Percentiles rank a stretch among this genome's conserved stretches.
phyloP scores from a whole-genome alignment of 2,888 invertebrate genomes.

The Metallyticus violacea region DNA sequence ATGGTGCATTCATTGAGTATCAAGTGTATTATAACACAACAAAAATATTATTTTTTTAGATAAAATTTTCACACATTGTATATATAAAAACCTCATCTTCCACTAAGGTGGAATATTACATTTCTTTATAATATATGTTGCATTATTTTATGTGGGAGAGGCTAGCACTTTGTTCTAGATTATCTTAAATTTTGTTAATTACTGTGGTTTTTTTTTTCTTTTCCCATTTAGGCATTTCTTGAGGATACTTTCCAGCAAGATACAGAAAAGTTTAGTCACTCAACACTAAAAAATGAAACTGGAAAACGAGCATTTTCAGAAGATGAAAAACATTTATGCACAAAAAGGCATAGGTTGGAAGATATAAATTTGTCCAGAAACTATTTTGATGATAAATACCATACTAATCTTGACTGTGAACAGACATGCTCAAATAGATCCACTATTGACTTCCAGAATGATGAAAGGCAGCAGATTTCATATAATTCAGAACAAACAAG shows the following conservation, averaged over 20 bases:
- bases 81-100: no score
- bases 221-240: background rate
- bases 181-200: no score
- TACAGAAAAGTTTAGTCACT: background rate
- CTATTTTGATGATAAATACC: background rate
- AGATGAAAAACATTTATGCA: background rate
- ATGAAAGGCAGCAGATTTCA: background rate
- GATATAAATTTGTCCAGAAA: background rate
- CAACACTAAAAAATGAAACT: background rate
- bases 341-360: background rate
- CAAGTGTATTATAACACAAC: no score
- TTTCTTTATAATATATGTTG: no score
- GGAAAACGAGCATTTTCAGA: background rate
- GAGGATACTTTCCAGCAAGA: background rate
- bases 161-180: no score
- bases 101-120: no score
- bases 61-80: no score
- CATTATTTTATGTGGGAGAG: no score
- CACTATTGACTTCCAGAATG: no score
- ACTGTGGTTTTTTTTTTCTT: no score
- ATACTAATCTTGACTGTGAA: background rate
- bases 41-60: no score
- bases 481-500: background rate
- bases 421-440: background rate
- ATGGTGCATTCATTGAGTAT: no score